Conservation (phyloP, 1,140 invertebrate species). For the Lanistes nyassanus region DNA sequence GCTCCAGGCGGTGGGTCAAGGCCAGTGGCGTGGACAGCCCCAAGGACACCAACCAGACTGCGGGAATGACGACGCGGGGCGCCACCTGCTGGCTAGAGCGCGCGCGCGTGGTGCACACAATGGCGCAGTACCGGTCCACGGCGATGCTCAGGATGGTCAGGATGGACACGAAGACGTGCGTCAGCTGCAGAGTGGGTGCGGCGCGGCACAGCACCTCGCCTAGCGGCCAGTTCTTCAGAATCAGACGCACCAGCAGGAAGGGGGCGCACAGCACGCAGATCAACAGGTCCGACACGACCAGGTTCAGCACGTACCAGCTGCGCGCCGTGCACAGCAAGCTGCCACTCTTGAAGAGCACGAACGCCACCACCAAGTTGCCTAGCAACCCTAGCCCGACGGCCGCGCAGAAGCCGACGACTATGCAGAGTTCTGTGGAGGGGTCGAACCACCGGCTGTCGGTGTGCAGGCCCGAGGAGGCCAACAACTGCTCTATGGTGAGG, state of each 20-base stretch:
- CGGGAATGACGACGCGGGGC: slow-evolving; percentile 25
- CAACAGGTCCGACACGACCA: slow-evolving; percentile 62
- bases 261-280: slow-evolving; percentile 55
- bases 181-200: slow-evolving; percentile 58
- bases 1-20: slow-evolving; percentile 58
- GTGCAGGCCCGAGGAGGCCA: slow-evolving; percentile 7
- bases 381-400: slow-evolving; percentile 64
- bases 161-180: slow-evolving; percentile 63
- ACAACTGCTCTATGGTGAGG: slow-evolving; percentile 4
- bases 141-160: slow-evolving; percentile 64
- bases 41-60: slow-evolving; percentile 25
- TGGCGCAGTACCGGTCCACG: slow-evolving; percentile 59
- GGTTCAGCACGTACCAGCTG: slow-evolving; percentile 62
- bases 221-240: slow-evolving; percentile 52
- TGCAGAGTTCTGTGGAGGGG: slow-evolving; percentile 35
- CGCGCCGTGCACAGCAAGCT: slow-evolving; percentile 60
- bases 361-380: slow-evolving; percentile 64
- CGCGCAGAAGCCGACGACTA: slow-evolving; percentile 61
- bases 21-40: slow-evolving; percentile 30
- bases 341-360: slow-evolving; percentile 59
- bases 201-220: slow-evolving; percentile 58
- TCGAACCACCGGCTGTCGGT: slow-evolving; percentile 32
- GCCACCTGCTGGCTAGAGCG: not conserved
- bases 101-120: slow-evolving; percentile 24
- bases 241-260: slow-evolving; percentile 53